Conservation (phyloP, 1,140 invertebrate species). For the Platorchestia sp. region DNA sequence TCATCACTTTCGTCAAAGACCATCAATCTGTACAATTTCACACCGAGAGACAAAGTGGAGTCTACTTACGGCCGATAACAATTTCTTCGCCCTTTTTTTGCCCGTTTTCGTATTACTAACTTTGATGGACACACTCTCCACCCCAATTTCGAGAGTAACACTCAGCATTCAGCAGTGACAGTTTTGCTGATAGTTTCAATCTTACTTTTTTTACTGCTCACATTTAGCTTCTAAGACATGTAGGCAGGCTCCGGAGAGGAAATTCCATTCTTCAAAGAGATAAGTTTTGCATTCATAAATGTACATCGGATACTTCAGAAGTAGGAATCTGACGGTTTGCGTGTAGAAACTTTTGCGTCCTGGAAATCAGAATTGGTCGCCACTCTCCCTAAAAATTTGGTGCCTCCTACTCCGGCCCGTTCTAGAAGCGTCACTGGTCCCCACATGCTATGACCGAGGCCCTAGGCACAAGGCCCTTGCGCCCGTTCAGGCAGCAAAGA, state of each 20-base stretch:
- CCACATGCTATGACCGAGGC: conserved; percentile 79
- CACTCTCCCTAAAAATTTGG: not conserved
- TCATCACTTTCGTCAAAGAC: not conserved
- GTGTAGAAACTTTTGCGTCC: not conserved
- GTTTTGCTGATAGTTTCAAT: not conserved
- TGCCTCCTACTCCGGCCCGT: not conserved
- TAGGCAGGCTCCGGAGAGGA: not conserved
- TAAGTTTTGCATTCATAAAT: not conserved
- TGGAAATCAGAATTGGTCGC: not conserved
- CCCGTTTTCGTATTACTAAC: not conserved
- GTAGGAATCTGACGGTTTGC: not conserved
- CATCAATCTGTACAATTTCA: not conserved
- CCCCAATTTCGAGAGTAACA: not conserved
- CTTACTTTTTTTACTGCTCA: not conserved
- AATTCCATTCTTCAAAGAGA: not conserved
- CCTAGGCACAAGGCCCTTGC: conserved; percentile 83
- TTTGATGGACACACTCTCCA: not conserved
- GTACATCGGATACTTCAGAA: not conserved
- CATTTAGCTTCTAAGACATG: not conserved
- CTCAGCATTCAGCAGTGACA: not conserved
- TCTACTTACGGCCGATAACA: not conserved
- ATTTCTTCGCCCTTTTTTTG: not conserved
- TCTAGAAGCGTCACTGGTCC: conserved; percentile 24
- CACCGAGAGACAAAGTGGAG: not conserved
- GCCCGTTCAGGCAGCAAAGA: conserved; percentile 81